A percentile compares a stretch with the other conserved stretches of the same genome.
These are phyloP conservation scores for Craseonycteris thonglongyai DNA, from an alignment of 2,113 vertebrate genomes.

Conservation along the genomic window DNA sequence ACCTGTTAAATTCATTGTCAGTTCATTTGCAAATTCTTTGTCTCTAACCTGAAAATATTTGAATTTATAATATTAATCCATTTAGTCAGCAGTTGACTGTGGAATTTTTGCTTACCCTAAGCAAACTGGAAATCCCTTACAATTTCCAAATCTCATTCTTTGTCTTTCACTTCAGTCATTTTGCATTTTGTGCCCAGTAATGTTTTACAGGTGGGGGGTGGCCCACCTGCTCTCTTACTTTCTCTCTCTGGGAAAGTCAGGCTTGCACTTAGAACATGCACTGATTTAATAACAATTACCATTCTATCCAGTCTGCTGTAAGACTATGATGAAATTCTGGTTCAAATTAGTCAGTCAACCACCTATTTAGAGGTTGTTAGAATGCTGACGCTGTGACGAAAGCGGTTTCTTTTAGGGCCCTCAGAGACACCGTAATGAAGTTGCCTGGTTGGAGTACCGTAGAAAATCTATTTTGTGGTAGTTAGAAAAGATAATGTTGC, in stretches of 20 bases:
- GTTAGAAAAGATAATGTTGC: constrained; percentile 49
- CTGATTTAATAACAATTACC: constrained; percentile 17
- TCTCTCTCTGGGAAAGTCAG: neutral
- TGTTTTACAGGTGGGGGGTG: neutral
- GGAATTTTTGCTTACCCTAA: constrained; percentile 50
- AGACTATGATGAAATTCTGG: neutral
- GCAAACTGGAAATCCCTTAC: constrained; percentile 57
- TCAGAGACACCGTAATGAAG: neutral
- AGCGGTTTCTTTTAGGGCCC: constrained; percentile 31
- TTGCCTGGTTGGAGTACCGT: constrained; percentile 10
- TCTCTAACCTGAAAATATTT: constrained; percentile 55
- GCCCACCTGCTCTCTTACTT: constrained; percentile 12
- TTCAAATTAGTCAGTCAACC: constrained; percentile 20
- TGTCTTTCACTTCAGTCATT: neutral
- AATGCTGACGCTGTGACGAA: neutral
- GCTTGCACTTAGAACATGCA: neutral
- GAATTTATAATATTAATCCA: constrained; percentile 46
- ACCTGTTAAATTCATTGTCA: constrained; percentile 42
- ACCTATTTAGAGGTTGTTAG: constrained; percentile 10
- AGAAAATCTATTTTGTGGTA: constrained; percentile 34
- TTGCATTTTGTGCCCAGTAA: neutral
- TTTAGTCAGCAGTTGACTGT: constrained; percentile 55
- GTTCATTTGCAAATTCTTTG: constrained; percentile 53
- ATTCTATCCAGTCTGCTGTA: neutral
- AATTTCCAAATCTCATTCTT: constrained; percentile 4